Percentiles rank a stretch among this genome's conserved stretches.
These are phyloP conservation scores for Alectoris magna DNA, from an alignment of 2,797 vertebrate species.

Conservation along the genomic window DNA sequence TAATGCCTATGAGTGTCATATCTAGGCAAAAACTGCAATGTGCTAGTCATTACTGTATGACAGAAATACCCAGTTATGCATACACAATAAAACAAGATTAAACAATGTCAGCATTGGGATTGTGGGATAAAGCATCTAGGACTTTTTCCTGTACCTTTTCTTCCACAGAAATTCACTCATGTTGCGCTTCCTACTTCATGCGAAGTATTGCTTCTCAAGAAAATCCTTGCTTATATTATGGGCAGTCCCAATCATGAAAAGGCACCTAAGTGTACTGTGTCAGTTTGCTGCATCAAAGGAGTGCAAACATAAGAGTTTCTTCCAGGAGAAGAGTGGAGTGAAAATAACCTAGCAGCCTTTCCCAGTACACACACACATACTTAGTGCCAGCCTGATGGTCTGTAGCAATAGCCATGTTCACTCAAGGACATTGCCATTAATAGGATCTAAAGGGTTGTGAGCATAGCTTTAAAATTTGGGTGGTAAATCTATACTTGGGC, in stretches of 20 bases:
- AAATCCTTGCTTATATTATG: neutral
- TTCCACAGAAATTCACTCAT: neutral
- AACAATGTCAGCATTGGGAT: neutral
- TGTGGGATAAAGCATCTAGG: neutral
- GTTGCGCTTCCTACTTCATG: neutral
- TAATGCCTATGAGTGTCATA: neutral
- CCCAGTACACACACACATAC: neutral
- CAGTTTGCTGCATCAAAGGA: neutral
- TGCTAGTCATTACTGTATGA: constrained; percentile 7
- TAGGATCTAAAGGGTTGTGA: neutral
- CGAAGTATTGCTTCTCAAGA: neutral
- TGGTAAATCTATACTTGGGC: neutral
- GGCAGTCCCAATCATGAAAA: neutral
- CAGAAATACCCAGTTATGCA: neutral
- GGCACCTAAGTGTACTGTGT: neutral
- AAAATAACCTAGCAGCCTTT: neutral
- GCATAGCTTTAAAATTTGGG: neutral
- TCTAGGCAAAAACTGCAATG: neutral
- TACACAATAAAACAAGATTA: neutral
- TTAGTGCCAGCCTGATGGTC: neutral
- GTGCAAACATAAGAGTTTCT: neutral
- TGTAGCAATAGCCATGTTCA: neutral
- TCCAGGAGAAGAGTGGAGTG: neutral
- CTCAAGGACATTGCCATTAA: neutral
- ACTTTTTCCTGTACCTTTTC: neutral